Conservation (phyloP, 1,140 invertebrate genomes). For the Halesus radiatus region DNA sequence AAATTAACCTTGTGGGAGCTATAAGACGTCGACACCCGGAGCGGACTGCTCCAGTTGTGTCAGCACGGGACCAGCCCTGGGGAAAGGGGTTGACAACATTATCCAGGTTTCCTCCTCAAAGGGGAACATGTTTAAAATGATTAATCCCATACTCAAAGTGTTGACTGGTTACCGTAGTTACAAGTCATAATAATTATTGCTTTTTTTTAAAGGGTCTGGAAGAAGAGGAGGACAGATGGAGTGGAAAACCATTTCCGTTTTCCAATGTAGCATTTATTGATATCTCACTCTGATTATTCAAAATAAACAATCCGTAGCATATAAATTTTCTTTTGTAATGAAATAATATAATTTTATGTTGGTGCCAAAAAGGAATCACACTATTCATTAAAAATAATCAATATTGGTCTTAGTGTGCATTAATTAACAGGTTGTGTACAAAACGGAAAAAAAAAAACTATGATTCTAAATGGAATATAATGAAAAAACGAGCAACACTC, state of each 20-base stretch:
- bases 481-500: slow-evolving; percentile 1
- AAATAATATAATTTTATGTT: not conserved
- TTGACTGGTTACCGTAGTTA: too few species aligned
- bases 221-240: not conserved
- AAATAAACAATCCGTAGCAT: not conserved
- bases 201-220: too few species aligned
- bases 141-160: too few species aligned
- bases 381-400: not conserved
- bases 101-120: too few species aligned
- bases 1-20: too few species aligned
- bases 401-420: not conserved
- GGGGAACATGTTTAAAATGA: too few species aligned
- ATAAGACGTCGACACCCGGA: too few species aligned
- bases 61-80: too few species aligned
- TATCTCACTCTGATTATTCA: not conserved
- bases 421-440: not conserved
- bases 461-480: slow-evolving; percentile 28
- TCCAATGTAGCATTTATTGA: slow-evolving; percentile 35
- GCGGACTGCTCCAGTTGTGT: too few species aligned
- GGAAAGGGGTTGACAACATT: too few species aligned
- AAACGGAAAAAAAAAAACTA: slow-evolving; percentile 29
- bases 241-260: not conserved
- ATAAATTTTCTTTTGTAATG: slow-evolving; percentile 10
- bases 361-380: not conserved
- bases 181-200: too few species aligned